Base-by-base conservation (phyloP, 2,888 invertebrate genomes). In the Panzeria rudis region DNA sequence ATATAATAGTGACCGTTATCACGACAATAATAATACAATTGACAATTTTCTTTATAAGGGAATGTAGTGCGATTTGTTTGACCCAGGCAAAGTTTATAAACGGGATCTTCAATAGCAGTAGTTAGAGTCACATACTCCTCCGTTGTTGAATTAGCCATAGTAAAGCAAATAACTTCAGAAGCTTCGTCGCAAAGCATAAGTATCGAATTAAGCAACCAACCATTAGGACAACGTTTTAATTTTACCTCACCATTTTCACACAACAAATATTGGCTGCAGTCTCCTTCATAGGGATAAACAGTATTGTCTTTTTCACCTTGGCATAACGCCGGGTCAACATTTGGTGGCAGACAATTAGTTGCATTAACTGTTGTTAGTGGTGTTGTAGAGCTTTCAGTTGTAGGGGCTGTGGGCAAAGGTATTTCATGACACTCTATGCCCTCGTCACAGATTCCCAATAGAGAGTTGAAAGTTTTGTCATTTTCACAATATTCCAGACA, bases 221-320 rank as follows among this genome's bases (percentile, higher is more conserved):
- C 87, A 15, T 73, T 71, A 20, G 87, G 86, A 71, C 91, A 91
- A 0, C 86, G 29, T 0, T 80, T 71, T 20, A 90, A n/a, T 0
- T 80, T 8, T 0, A 87, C 86, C 4, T 86, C 59, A 11, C 86
- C 73, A 20, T 87, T 44, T 25, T 73, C 56, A 29, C 91, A 91
- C 3, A 83, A 64, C 23, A 91, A 82, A 38, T 86, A 91, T 86
- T 87, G 84, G 0, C 87, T 76, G 20, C 91, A 91, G 64, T 91
- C 84, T 7, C 62, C 87, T 0, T 86, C 88, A 71, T 89, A 89
- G 0, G 91, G 89, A 0, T 88, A 47, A 0, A 86, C 73, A 0
- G 84, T 85, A 4, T 87, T 72, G 61, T 89, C 87, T 0, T 84
- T 80, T 11, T 64, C 3, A 4, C 66, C 87, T 0, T 17, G 6